Conservation (phyloP, 2,888 invertebrate genomes). For the Agrenia bidenticulata region DNA sequence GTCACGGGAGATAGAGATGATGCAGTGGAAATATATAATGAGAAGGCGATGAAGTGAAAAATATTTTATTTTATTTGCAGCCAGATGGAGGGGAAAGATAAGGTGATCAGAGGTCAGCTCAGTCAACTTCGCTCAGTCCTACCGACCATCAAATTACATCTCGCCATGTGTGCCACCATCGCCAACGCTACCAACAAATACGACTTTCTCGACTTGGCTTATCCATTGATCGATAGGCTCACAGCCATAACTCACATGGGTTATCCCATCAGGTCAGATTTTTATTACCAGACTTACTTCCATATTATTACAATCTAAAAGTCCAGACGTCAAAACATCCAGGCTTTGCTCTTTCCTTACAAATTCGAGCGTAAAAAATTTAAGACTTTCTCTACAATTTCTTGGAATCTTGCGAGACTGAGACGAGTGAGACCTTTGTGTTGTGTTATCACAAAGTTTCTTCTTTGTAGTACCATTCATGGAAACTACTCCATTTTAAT, state of each 20-base stretch:
- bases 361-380: too few species aligned
- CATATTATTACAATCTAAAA: too few species aligned
- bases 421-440: too few species aligned
- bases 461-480: too few species aligned
- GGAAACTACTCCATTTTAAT: too few species aligned
- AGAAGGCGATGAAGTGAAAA: slow-evolving; percentile 4
- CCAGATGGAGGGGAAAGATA: slow-evolving; percentile 58
- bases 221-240: slow-evolving; percentile 67
- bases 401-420: too few species aligned
- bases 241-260: slow-evolving; percentile 67
- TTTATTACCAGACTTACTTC: too few species aligned
- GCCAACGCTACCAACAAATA: slow-evolving; percentile 71
- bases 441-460: too few species aligned
- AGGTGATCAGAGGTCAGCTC: slow-evolving; percentile 59
- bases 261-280: slow-evolving; percentile 44
- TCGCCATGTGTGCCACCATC: slow-evolving; percentile 69
- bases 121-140: slow-evolving; percentile 64
- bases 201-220: slow-evolving; percentile 71
- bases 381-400: too few species aligned
- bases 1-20: neutral
- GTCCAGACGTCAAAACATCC: too few species aligned
- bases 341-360: too few species aligned
- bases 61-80: slow-evolving; percentile 36
- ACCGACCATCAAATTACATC: slow-evolving; percentile 67
- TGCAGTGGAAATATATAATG: neutral